A percentile compares a stretch with the other conserved stretches of the same genome.
Evolutionary conservation across 2,888 invertebrate genomes (phyloP).

Genomic region (Junonia oenone): DNA sequence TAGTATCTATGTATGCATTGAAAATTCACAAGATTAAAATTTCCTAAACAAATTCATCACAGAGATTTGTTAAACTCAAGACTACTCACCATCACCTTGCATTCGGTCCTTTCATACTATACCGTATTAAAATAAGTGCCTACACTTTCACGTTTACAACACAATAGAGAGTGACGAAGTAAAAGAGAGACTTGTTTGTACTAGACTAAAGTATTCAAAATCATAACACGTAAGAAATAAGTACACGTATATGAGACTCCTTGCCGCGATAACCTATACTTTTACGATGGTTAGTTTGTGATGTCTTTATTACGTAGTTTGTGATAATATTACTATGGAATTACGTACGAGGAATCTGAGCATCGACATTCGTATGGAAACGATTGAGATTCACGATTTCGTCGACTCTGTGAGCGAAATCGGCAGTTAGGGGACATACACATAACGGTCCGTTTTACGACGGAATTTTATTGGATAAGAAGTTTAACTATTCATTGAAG

Average conservation of each 20-base stretch:
- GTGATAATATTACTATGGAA: slow-evolving; percentile 44
- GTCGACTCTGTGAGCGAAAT: background rate
- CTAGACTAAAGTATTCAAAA: slow-evolving; percentile 66
- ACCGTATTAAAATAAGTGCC: slow-evolving; percentile 45
- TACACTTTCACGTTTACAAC: slow-evolving; percentile 52
- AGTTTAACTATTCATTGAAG: too few relatives aligned
- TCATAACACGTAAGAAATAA: slow-evolving; percentile 45
- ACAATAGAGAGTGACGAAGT: slow-evolving; percentile 75
- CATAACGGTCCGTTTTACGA: too few relatives aligned
- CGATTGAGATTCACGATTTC: slow-evolving; percentile 41
- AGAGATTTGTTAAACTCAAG: slow-evolving; percentile 65
- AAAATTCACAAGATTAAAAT: slow-evolving; percentile 52
- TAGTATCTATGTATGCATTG: slow-evolving; percentile 52
- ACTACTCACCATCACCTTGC: slow-evolving; percentile 62
- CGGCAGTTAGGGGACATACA: too few relatives aligned
- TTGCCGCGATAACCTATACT: slow-evolving; percentile 44
- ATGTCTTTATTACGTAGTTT: slow-evolving; percentile 63
- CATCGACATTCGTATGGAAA: slow-evolving; percentile 21
- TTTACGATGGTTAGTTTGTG: slow-evolving; percentile 44
- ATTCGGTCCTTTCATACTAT: slow-evolving; percentile 54
- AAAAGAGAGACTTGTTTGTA: slow-evolving; percentile 77
- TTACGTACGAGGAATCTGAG: slow-evolving; percentile 34
- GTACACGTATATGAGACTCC: slow-evolving; percentile 72
- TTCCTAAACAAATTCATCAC: slow-evolving; percentile 72
- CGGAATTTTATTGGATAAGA: too few relatives aligned